phyloP scores from a whole-genome alignment of 2,888 invertebrate genomes.

The Brachyptera risi region DNA sequence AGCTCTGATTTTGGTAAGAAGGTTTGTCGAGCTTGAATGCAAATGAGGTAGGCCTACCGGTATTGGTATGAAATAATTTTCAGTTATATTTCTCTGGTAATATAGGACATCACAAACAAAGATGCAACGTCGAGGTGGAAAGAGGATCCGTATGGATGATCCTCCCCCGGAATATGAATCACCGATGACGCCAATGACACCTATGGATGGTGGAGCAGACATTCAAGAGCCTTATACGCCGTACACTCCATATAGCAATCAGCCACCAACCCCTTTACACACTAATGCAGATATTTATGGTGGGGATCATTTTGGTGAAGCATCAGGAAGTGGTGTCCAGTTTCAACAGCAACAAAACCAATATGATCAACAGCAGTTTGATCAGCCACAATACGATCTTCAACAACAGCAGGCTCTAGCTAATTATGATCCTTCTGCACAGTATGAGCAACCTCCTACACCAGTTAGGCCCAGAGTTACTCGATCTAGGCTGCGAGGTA shows the following conservation, averaged over 20 bases:
- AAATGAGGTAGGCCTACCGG: no score
- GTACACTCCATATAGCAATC: slow-evolving; percentile 45
- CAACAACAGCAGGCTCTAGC: slow-evolving; percentile 33
- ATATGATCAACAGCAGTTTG: slow-evolving; percentile 33
- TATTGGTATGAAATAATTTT: no score
- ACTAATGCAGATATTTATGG: slow-evolving; percentile 34
- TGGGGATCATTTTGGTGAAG: slow-evolving; percentile 30
- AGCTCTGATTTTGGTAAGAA: no score
- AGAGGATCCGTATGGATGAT: slow-evolving; percentile 89
- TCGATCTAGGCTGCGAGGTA: slow-evolving; percentile 21
- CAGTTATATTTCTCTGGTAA: no score
- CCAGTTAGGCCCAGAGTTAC: slow-evolving; percentile 38
- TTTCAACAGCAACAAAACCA: slow-evolving; percentile 31
- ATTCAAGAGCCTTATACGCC: slow-evolving; percentile 45
- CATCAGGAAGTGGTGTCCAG: slow-evolving; percentile 22
- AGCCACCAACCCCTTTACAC: slow-evolving; percentile 41
- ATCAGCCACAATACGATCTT: slow-evolving; percentile 26
- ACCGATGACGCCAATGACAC: slow-evolving; percentile 50
- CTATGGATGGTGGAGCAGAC: slow-evolving; percentile 51
- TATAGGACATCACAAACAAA: no score
- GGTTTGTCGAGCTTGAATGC: no score
- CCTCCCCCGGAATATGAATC: slow-evolving; percentile 77
- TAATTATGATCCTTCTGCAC: slow-evolving; percentile 40
- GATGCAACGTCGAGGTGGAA: slow-evolving; percentile 85
- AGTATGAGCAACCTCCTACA: slow-evolving; percentile 46